Evolutionary conservation across 2,113 vertebrate species (phyloP), one percentile per base, ranked within the genome.

Genomic region (Corythoichthys intestinalis): DNA sequence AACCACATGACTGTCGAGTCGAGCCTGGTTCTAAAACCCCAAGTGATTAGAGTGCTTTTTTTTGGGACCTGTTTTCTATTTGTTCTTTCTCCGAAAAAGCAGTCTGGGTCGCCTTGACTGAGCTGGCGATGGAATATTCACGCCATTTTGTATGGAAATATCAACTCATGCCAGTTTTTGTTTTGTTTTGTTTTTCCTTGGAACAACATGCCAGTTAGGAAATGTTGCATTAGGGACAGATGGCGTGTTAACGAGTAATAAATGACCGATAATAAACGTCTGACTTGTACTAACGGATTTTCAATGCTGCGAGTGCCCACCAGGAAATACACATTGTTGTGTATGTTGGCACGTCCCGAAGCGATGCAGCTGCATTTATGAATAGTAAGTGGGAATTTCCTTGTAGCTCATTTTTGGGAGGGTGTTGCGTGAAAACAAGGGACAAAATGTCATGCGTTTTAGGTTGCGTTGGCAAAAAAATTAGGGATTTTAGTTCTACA

Each of bases 1-100:
- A 46, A 75, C 4, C 79, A 77, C 76, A 73, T 75, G 83, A 85
- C 62, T 66, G 41, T 14, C n/a, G 2, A 14, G 35, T 5, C 35
- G 38, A 59, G 57, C 57, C 0, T 37, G 56, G 56, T 13, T 11
- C 34, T 7, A 34, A 14, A 14, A 6, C 34, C 28, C 11, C 35
- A 28, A 37, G 11, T 11, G 4, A 2, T 5, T 28, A 28, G 20
- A 37, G 34, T 13, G 34, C 4, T 37, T 34, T 5, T 58, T 57
- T 57, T 37, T 28, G 49, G 50, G 14, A 12, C 10, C 14, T 20
- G 34, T 9, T 28, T 17, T 17, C 50, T 14, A 15, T 6, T 52
- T n/a, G 14, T 52, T 52, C n/a, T 52, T 15, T n/a, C 13, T 5
- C 15, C 50, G n/a, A 20, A 2, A 53, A 28, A 28, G 20, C 20